Evolutionary conservation across 2,113 vertebrate genomes (phyloP).

Genomic region (Mixornis gularis): DNA sequence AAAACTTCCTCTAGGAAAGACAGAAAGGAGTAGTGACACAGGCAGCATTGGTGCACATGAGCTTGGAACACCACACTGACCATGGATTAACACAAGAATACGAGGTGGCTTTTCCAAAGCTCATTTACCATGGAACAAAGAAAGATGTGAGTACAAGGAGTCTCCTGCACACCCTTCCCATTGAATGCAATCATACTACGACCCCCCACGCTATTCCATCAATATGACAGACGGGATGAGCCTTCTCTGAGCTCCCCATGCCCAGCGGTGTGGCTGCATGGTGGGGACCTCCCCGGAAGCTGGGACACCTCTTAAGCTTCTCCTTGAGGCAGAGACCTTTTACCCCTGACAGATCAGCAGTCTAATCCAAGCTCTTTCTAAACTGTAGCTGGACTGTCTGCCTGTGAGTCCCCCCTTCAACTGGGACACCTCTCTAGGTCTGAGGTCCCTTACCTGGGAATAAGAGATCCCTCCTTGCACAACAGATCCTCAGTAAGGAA

Average conservation of each 20-base stretch:
- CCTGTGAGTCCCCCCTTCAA: not conserved
- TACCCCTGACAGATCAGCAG: not conserved
- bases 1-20: not conserved
- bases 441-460: not conserved
- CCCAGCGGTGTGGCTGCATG: accelerated
- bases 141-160: not conserved
- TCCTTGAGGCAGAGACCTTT: not conserved
- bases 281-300: not conserved
- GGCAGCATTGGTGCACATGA: not conserved
- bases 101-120: not conserved
- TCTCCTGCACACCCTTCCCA: not conserved
- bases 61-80: not conserved
- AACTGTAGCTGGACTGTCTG: not conserved
- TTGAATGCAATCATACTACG: not conserved
- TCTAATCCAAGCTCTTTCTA: not conserved
- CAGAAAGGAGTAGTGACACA: not conserved
- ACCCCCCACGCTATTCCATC: not conserved
- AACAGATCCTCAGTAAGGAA: not conserved
- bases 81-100: not conserved
- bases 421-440: not conserved
- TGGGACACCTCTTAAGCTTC: not conserved
- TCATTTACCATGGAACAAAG: not conserved
- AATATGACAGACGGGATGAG: not conserved
- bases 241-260: not conserved
- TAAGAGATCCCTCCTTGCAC: not conserved